Conservation (phyloP, 2,888 invertebrate genomes). For the Erebia aethiops region DNA sequence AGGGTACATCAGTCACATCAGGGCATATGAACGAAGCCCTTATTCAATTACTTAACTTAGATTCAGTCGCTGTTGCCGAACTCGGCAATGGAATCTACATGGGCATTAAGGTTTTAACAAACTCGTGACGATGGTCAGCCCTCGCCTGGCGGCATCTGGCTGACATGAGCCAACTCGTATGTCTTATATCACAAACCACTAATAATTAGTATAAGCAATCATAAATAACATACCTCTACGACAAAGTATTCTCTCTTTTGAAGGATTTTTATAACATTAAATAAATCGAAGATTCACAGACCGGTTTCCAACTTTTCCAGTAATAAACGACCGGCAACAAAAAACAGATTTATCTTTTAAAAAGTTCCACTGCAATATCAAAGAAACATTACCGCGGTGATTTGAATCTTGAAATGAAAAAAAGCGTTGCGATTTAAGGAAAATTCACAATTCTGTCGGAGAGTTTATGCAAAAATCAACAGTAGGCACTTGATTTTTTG, state of each 20-base stretch:
- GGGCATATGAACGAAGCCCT: too few species aligned
- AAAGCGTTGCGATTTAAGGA: slow-evolving; percentile 33
- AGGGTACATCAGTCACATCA: too few species aligned
- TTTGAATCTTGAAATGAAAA: slow-evolving; percentile 39
- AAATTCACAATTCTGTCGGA: slow-evolving; percentile 34
- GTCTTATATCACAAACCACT: too few species aligned
- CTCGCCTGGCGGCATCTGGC: too few species aligned
- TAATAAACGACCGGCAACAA: slow-evolving; percentile 44
- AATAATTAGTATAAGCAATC: too few species aligned
- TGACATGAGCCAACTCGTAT: too few species aligned
- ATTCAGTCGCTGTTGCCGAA: too few species aligned
- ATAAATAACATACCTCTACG: too few species aligned
- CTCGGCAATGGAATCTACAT: too few species aligned
- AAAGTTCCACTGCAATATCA: slow-evolving; percentile 46
- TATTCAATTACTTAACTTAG: too few species aligned
- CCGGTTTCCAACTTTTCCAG: slow-evolving; percentile 40
- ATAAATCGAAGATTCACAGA: slow-evolving; percentile 38
- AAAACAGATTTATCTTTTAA: slow-evolving; percentile 46
- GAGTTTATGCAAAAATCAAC: slow-evolving; percentile 36
- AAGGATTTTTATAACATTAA: slow-evolving; percentile 34
- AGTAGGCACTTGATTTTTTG: slow-evolving; percentile 33
- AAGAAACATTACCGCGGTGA: slow-evolving; percentile 45
- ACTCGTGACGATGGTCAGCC: too few species aligned
- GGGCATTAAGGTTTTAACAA: too few species aligned
- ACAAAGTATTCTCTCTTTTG: slow-evolving; percentile 21